Evolutionary conservation across 2,113 vertebrate species (phyloP), one percentile per base, ranked within the genome.

Genomic region (Sisor rabdophorus): DNA sequence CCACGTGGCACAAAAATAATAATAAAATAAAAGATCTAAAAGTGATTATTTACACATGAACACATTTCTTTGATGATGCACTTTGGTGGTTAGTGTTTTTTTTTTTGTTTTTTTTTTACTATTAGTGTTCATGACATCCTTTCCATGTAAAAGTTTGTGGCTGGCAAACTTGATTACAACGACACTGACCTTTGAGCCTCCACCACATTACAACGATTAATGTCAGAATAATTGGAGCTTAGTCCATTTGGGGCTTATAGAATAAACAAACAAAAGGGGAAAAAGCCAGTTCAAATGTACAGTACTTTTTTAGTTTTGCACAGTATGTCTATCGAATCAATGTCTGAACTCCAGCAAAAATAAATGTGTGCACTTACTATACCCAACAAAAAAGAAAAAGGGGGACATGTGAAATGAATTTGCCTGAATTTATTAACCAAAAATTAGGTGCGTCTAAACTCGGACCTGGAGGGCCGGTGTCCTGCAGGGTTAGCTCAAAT

Each of bases 321-420:
- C n/a, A n/a, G n/a, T n/a, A n/a, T n/a, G n/a, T n/a, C n/a, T n/a
- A n/a, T n/a, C n/a, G n/a, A n/a, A n/a, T n/a, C n/a, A n/a, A n/a
- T n/a, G n/a, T n/a, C n/a, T n/a, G n/a, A n/a, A n/a, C n/a, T n/a
- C n/a, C n/a, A n/a, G n/a, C n/a, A n/a, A n/a, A n/a, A n/a, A n/a
- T n/a, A n/a, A n/a, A n/a, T n/a, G n/a, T n/a, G 56, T 80, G 55
- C 15, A 30, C 40, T 64, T 56, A 56, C 32, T 71, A 55, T 56
- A 56, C 20, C 36, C 20, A 32, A 15, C 28, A 53, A 16, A 17
- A 26, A 54, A 30, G 17, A 13, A 32, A 69, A 32, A 19, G 47
- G 13, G 28, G 20, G 10, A 72, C 4, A 58, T 26, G 7, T 11
- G 6, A 67, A 28, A 50, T 53, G 4, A 61, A 78, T 22, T 9